Percentiles rank a stretch among this genome's conserved stretches.
Evolutionary conservation across 2,797 vertebrate genomes (phyloP).

Genomic region (Gallinago stenura): DNA sequence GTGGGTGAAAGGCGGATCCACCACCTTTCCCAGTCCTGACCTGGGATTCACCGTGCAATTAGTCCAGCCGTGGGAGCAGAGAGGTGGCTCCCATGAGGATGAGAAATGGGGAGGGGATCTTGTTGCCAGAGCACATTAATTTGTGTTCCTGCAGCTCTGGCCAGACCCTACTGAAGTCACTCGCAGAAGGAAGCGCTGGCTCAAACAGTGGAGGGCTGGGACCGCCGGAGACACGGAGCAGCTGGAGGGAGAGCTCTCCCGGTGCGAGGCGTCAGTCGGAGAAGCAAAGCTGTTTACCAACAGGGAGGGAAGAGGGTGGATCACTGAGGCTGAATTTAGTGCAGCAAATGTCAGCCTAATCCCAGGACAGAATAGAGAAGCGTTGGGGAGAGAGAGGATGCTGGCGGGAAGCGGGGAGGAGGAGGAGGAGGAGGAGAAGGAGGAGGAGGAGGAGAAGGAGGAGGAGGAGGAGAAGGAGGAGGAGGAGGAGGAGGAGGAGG

Average conservation of each 20-base stretch:
- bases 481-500: not conserved
- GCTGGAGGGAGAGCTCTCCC: not conserved
- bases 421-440: not conserved
- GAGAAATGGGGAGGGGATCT: not conserved
- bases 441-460: not conserved
- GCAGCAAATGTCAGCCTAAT: not conserved
- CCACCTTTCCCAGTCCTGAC: not conserved
- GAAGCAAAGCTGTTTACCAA: constrained; percentile 15
- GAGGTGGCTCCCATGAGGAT: not conserved
- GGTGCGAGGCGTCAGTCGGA: not conserved
- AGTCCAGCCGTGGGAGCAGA: not conserved
- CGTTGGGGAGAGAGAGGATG: not conserved
- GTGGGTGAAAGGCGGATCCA: not conserved
- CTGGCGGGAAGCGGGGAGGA: not conserved
- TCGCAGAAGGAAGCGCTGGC: not conserved
- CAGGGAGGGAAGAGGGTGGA: constrained; percentile 15
- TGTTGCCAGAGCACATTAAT: not conserved
- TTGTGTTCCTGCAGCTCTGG: not conserved
- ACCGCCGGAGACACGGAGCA: not conserved
- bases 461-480: not conserved
- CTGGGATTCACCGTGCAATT: fast-evolving
- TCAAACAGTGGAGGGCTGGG: not conserved
- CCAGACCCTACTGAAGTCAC: not conserved
- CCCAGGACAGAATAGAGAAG: not conserved
- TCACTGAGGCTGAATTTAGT: not conserved